These are phyloP conservation scores for Diachasmimorpha longicaudata DNA, from an alignment of 1,140 invertebrate species.

Conservation along the genomic window DNA sequence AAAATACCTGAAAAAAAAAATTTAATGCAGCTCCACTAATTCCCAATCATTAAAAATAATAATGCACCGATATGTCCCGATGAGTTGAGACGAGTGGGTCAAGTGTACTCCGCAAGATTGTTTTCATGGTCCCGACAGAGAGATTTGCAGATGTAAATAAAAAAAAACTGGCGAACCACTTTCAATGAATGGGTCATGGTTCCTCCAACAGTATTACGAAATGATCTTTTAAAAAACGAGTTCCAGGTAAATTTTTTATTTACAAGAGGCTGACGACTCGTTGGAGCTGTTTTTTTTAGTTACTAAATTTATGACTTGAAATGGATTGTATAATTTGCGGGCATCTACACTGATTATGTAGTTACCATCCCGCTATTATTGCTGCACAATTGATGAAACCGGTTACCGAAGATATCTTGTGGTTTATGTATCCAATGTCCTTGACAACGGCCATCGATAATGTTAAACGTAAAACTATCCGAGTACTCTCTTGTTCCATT, in stretches of 20 bases:
- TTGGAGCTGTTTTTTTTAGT: too few species aligned
- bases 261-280: too few species aligned
- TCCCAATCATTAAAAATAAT: background rate
- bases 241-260: too few species aligned
- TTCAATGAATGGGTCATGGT: constrained; percentile 51
- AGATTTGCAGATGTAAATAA: background rate
- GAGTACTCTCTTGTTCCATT: too few species aligned
- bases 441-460: constrained; percentile 33
- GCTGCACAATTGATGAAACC: constrained; percentile 35
- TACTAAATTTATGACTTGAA: too few species aligned
- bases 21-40: background rate
- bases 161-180: constrained; percentile 40
- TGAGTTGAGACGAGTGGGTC: background rate
- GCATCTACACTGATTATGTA: constrained; percentile 12
- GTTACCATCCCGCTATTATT: background rate
- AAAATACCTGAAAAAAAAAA: background rate
- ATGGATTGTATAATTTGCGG: background rate
- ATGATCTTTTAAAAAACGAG: background rate
- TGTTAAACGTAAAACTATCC: constrained; percentile 25
- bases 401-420: constrained; percentile 37
- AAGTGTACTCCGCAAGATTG: background rate
- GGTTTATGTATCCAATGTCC: constrained; percentile 30
- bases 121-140: background rate
- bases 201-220: constrained; percentile 14
- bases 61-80: background rate